Evolutionary conservation across 1,140 invertebrate species (phyloP), one percentile per base, ranked within the genome.

Genomic region (Lucilia sericata): DNA sequence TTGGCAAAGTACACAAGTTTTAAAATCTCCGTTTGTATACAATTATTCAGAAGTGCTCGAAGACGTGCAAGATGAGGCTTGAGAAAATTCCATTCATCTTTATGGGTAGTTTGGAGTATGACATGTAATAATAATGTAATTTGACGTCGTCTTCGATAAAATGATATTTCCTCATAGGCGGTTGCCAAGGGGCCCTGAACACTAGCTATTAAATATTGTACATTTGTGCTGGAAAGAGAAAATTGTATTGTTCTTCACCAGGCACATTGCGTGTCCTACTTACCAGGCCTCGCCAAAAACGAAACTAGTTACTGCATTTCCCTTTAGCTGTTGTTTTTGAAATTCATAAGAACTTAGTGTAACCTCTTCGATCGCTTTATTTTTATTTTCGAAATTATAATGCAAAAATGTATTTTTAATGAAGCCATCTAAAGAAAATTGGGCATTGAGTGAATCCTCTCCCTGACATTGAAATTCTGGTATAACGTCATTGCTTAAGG

Each of bases 401-500:
- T 75, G 49, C 17, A 85, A 49, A 83, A 86, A 90, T 5, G 86
- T 86, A 86, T 85, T 88, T 51, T 85, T 86, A 7, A 90, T 65
- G 74, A 90, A 90, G 9, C 87, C 80, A 5, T 86, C 85, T 3
- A 9, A 82, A 3, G 85, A 86, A 13, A 89, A 86, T 65, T 87
- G 84, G 0, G 74, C 12, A 21, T 86, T 75, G 3, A 82, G 86
- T 0, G 87, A 83, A 60, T 90, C 89, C 0, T 87, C 82, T 0
- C 89, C 89, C 30, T n/a, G 85, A 83, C 89, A 90, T 70, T 87
- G 86, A 14, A 90, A 87, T 74, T 90, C 88, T 1, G 89, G 88
- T 49, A 90, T 65, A 21, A 87, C 30, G 10, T 89, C 85, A 0
- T 86, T 55, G 4, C 60, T 82, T 5, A 70, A 17, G 60, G 83